Evolutionary conservation across 2,888 invertebrate species (phyloP).

Genomic region (Idaea aversata): DNA sequence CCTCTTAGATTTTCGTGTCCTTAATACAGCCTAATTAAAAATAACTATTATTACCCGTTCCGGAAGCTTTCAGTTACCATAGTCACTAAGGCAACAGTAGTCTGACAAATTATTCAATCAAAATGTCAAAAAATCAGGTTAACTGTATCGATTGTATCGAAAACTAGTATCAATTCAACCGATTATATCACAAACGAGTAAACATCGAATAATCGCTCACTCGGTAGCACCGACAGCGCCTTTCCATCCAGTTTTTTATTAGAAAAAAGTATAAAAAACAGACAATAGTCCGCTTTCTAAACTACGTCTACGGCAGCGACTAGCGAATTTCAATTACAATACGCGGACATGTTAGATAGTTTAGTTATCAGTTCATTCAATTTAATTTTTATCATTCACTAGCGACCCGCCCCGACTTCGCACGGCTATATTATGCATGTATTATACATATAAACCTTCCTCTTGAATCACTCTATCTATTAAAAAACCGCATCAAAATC

Average conservation of each 20-base stretch:
- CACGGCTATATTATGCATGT: too few relatives aligned
- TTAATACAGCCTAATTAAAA: too few relatives aligned
- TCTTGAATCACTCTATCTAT: too few relatives aligned
- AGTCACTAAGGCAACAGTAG: too few relatives aligned
- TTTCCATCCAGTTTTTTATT: slow-evolving; percentile 20
- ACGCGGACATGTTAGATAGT: background rate
- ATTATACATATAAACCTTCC: too few relatives aligned
- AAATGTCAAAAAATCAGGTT: background rate
- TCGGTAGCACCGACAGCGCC: slow-evolving; percentile 15
- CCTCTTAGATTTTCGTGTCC: too few relatives aligned
- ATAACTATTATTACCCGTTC: too few relatives aligned
- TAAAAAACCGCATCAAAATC: too few relatives aligned
- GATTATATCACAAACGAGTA: slow-evolving; percentile 11
- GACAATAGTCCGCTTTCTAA: slow-evolving; percentile 25
- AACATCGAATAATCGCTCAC: slow-evolving; percentile 16
- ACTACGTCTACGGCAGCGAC: slow-evolving; percentile 14
- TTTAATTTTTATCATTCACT: too few relatives aligned
- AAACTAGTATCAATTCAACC: background rate
- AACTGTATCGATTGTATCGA: background rate
- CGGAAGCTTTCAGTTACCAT: too few relatives aligned
- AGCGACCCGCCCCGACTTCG: too few relatives aligned
- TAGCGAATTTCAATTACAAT: slow-evolving; percentile 25
- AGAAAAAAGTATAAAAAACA: slow-evolving; percentile 19
- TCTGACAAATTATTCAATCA: too few relatives aligned
- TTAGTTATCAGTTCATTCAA: background rate